Conservation (phyloP, 2,888 invertebrate species). For the Cylindroiulus punctatus region DNA sequence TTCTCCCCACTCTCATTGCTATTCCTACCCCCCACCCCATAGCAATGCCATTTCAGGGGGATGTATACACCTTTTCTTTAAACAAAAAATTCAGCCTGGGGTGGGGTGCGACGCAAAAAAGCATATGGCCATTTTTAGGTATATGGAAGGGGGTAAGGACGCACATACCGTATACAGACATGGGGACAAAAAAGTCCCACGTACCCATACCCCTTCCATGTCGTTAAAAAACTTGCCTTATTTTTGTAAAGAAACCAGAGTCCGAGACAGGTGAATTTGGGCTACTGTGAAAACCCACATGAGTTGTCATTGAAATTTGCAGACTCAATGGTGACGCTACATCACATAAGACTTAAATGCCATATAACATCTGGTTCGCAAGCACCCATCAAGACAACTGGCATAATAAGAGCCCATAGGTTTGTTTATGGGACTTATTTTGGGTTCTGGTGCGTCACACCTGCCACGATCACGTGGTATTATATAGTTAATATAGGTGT, state of each 20-base stretch:
- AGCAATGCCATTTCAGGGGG: background rate
- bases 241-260: background rate
- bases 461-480: background rate
- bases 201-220: slow-evolving; percentile 6
- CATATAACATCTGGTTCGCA: background rate
- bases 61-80: background rate
- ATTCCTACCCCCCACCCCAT: background rate
- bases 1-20: background rate
- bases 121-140: slow-evolving; percentile 22
- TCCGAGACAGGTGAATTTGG: background rate
- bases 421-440: background rate
- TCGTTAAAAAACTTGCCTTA: background rate
- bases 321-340: background rate
- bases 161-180: background rate
- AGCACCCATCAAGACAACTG: background rate
- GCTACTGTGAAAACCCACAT: background rate
- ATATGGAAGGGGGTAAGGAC: background rate
- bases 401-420: background rate
- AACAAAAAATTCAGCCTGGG: slow-evolving; percentile 4
- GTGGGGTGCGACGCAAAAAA: slow-evolving; percentile 10
- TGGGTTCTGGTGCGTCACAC: background rate
- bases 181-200: background rate
- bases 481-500: background rate
- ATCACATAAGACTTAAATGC: no score
- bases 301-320: background rate